phyloP scores from a whole-genome alignment of 2,797 vertebrate species.

The Hylomyscus alleni region DNA sequence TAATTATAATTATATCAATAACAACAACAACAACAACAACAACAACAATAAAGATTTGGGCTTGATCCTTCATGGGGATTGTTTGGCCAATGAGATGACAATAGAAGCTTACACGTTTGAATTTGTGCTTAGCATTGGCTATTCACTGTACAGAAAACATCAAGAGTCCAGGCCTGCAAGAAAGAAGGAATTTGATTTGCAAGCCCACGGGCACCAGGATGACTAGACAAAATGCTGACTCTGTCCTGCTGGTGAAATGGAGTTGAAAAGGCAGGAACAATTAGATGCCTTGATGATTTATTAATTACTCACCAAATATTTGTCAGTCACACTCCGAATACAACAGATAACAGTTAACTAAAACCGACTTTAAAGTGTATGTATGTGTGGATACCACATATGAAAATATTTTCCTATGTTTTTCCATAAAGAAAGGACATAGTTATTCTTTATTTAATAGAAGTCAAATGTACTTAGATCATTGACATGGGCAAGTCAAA shows the following conservation, averaged over 20 bases:
- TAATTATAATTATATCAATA: no score
- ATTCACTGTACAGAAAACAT: neutral
- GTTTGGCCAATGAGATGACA: neutral
- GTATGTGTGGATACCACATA: no score
- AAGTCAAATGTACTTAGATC: neutral
- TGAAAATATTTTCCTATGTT: neutral
- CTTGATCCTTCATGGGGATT: neutral
- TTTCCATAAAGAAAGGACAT: neutral
- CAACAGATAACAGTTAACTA: neutral
- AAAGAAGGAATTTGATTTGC: neutral
- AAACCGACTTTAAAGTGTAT: no score
- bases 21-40: no score
- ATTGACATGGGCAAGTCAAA: neutral
- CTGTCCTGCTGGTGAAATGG: neutral
- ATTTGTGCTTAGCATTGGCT: neutral
- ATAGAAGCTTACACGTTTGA: neutral
- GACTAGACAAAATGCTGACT: neutral
- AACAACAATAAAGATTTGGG: neutral
- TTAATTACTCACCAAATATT: slow-evolving; percentile 19
- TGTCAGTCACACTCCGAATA: neutral
- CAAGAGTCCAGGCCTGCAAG: neutral
- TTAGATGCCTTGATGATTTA: neutral
- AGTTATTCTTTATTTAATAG: neutral
- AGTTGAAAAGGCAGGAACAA: neutral
- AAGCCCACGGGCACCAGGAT: neutral